These are phyloP conservation scores for Cybosia mesomella DNA, from an alignment of 2,888 invertebrate species.

Conservation along the genomic window DNA sequence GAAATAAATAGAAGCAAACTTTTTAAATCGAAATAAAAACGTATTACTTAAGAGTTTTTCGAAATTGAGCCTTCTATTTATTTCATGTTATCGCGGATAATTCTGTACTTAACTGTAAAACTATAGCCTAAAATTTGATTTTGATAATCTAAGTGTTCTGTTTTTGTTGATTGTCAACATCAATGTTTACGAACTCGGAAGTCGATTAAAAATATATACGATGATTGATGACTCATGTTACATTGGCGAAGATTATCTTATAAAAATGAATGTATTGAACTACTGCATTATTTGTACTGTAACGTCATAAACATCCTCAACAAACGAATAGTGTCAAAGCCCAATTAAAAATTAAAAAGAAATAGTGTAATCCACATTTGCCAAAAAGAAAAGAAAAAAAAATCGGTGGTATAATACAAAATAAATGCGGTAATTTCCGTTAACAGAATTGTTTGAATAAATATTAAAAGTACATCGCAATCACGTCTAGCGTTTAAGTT, in stretches of 20 bases:
- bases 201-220: slow-evolving; percentile 7
- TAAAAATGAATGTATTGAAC: background rate
- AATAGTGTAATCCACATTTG: background rate
- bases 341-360: background rate
- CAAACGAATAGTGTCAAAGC: background rate
- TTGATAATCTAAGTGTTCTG: background rate
- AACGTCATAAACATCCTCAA: background rate
- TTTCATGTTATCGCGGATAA: background rate
- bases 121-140: background rate
- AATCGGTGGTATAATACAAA: background rate
- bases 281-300: too few relatives aligned
- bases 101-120: background rate
- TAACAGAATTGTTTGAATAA: background rate
- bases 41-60: background rate
- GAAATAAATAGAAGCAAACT: slow-evolving; percentile 37
- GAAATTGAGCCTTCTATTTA: slow-evolving; percentile 22
- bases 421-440: background rate
- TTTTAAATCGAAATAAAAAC: background rate
- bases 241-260: background rate
- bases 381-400: background rate
- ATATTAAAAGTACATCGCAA: background rate
- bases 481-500: too few relatives aligned
- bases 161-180: too few relatives aligned
- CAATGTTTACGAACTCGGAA: slow-evolving; percentile 6
- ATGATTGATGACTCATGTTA: background rate